Base-by-base conservation (phyloP, 2,888 invertebrate species). In the Adineta ricciae region DNA sequence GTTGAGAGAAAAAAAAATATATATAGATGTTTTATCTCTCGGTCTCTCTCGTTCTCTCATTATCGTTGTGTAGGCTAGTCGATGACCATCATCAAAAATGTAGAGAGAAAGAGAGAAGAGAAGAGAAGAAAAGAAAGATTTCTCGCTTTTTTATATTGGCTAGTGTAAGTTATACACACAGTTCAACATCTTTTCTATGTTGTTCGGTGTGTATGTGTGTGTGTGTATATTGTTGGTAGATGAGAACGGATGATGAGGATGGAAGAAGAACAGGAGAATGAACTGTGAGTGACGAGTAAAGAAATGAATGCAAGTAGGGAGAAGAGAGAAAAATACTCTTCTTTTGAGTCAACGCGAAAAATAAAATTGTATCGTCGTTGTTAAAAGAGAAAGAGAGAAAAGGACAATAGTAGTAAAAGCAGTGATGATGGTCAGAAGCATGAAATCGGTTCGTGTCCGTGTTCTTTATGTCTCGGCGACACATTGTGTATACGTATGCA, bases 241-340 rank as follows among this genome's bases (percentile, higher is more conserved):
- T 64, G 64, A 64, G 32, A 64, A 32, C 19, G 32, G 64, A 64
- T 64, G 64, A 64, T 32, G 64, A 64, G 64, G 64, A 64, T 64
- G 64, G 64, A 64, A 64, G 64, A 64, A 64, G 64, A 64, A 27
- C 16, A 64, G 16, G 14, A 64, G 64, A 64, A 16, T 64, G 64
- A 64, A 64, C 64, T 64, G 64, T 64, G 64, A 64, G 32, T 64
- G 64, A 64, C 64, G 64, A 32, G 64, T 64, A 64, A 64, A 64
- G 64, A 64, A 64, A 64, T 64, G 64, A 64, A 32, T 64, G 19
- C 19, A 32, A 64, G 64, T 32, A 64, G 19, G 3, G 64, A 64
- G 64, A 8, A 46, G 27, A 64, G 64, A 64, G 64, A 64, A 64
- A 64, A 32, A n/a, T 64, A 27, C 32, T 64, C 32, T 64, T 14